Evolutionary conservation across 2,797 vertebrate species (phyloP).

Genomic region (Babyrousa celebensis): DNA sequence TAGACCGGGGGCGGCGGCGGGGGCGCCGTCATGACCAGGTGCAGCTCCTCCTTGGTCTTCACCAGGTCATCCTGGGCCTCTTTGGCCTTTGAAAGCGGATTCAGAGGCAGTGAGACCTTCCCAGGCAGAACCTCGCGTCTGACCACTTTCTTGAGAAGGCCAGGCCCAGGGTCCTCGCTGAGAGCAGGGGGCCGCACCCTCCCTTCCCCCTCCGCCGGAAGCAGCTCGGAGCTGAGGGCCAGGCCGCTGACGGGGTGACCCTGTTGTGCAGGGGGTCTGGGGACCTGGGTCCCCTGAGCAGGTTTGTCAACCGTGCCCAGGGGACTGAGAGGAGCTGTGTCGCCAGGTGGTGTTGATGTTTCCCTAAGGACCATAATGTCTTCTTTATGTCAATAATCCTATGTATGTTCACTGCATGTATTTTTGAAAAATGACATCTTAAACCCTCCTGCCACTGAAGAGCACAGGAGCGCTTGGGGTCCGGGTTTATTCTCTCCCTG

Average conservation of each 20-base stretch:
- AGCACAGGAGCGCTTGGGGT: fast-evolving
- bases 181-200: neutral
- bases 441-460: fast-evolving
- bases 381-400: neutral
- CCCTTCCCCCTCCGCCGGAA: neutral
- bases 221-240: fast-evolving
- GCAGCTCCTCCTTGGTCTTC: constrained; percentile 96
- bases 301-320: neutral
- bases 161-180: fast-evolving
- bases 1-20: constrained; percentile 92
- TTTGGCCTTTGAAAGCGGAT: constrained; percentile 90
- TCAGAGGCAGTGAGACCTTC: neutral
- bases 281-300: neutral
- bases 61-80: constrained; percentile 96
- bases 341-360: fast-evolving
- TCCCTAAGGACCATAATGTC: neutral
- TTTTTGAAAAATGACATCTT: neutral
- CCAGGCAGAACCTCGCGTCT: fast-evolving
- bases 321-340: neutral
- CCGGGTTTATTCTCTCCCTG: fast-evolving
- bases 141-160: neutral
- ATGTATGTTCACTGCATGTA: neutral
- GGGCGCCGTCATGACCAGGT: constrained; percentile 93
- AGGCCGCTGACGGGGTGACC: neutral
- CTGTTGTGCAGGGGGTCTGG: neutral